Base-by-base conservation (phyloP, 2,888 invertebrate species). In the Noctua pronuba region DNA sequence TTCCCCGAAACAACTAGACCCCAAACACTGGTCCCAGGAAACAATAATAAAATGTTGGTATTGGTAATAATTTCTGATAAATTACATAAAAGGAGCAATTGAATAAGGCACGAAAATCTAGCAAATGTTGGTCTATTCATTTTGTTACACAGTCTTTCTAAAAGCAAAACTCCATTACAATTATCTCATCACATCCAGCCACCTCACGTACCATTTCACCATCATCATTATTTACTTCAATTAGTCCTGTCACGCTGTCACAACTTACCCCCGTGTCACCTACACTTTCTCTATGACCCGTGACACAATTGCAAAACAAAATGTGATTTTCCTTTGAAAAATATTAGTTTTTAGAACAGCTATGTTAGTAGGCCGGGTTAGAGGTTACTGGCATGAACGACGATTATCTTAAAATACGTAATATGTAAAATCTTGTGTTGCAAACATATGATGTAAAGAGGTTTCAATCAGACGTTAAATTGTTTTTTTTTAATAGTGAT, bases 211-310 rank as follows among this genome's bases (percentile, higher is more conserved):
- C 46, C 38, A 88, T 90, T 88, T 67, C 86, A 64, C 80, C 73
- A 84, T 79, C 13, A 65, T 55, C 69, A 85, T 88, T 82, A 86
- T 86, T 85, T 44, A 85, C 77, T 70, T 73, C 66, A 83, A 88
- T 82, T 77, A 76, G 58, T 72, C 41, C 73, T 81, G 82, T 78
- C 69, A 85, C 44, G 49, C 52, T 86, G 78, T 73, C 64, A 46
- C 75, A 79, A 72, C 35, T 60, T 31, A 86, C 73, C 79, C 79
- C 60, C 21, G 55, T 68, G 44, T 55, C 73, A 83, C 66, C 31
- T 2, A 49, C 73, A 86, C 90, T 94, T 97, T 97, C 97, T 96
- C 97, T 95, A 94, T 96, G 96, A 94, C 95, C 95, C 92, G 87
- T 93, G 93, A 85, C 95, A 94, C 79, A 91, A 89, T 96, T 96